Percentiles rank a stretch among this genome's conserved stretches.
Evolutionary conservation across 2,113 vertebrate species (phyloP).

Genomic region (Crotalus viridis): DNA sequence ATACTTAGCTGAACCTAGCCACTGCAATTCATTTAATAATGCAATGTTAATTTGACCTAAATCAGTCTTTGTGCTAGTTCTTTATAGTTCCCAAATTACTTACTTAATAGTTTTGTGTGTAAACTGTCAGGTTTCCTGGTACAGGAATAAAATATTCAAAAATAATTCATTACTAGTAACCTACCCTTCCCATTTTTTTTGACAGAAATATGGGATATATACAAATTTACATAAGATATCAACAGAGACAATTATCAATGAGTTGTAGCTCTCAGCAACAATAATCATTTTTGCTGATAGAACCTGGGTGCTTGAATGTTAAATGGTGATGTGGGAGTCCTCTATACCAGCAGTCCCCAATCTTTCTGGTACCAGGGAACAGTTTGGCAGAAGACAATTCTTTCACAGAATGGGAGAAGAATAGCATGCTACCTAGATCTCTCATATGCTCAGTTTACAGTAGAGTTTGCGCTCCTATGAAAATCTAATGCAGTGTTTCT

Average conservation of each 20-base stretch:
- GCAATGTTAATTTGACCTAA: background rate
- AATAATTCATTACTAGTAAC: background rate
- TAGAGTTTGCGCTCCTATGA: too few relatives aligned
- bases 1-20: background rate
- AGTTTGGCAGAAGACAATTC: background rate
- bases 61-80: background rate
- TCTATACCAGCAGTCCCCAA: background rate
- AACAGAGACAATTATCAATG: background rate
- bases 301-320: background rate
- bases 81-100: background rate
- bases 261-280: background rate
- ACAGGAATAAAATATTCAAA: background rate
- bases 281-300: background rate
- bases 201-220: background rate
- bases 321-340: background rate
- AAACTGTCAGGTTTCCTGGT: background rate
- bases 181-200: background rate
- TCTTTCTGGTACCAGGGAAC: background rate
- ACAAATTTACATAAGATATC: background rate
- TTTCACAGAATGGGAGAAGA: background rate
- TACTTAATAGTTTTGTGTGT: background rate
- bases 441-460: background rate
- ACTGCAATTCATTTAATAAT: background rate
- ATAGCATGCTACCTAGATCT: fast-evolving
- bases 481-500: too few relatives aligned